phyloP scores from a whole-genome alignment of 1,140 invertebrate genomes.

The Bombus picipes region DNA sequence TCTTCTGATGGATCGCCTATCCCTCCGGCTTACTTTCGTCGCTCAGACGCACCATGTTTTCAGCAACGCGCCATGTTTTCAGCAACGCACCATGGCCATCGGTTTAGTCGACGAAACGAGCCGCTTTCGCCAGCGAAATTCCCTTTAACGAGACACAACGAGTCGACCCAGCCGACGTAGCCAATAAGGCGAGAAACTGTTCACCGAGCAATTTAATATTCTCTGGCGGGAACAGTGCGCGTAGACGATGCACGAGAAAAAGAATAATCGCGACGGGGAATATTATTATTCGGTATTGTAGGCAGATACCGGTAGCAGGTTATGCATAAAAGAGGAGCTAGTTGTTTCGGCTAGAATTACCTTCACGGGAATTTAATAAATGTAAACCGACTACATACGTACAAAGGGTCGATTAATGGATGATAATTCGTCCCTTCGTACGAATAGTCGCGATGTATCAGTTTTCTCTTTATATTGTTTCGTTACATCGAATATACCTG shows the following conservation, averaged over 20 bases:
- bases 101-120: too few relatives aligned
- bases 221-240: too few relatives aligned
- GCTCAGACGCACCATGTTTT: background rate
- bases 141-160: background rate
- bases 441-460: too few relatives aligned
- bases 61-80: background rate
- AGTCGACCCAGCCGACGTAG: too few relatives aligned
- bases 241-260: background rate
- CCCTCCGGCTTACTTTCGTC: conserved; percentile 55
- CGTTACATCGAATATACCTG: too few relatives aligned
- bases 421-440: background rate
- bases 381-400: background rate
- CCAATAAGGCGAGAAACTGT: conserved; percentile 17
- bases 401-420: background rate
- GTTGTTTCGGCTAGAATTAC: conserved; percentile 13
- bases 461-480: too few relatives aligned
- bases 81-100: too few relatives aligned
- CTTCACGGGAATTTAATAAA: conserved; percentile 22
- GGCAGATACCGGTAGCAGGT: background rate
- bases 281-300: conserved; percentile 25
- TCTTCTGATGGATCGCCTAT: conserved; percentile 64
- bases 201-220: too few relatives aligned
- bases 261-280: background rate
- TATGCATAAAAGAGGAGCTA: conserved; percentile 21
- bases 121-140: background rate